Conservation (phyloP, 2,888 invertebrate genomes). For the Siphlonurus alternatus region DNA sequence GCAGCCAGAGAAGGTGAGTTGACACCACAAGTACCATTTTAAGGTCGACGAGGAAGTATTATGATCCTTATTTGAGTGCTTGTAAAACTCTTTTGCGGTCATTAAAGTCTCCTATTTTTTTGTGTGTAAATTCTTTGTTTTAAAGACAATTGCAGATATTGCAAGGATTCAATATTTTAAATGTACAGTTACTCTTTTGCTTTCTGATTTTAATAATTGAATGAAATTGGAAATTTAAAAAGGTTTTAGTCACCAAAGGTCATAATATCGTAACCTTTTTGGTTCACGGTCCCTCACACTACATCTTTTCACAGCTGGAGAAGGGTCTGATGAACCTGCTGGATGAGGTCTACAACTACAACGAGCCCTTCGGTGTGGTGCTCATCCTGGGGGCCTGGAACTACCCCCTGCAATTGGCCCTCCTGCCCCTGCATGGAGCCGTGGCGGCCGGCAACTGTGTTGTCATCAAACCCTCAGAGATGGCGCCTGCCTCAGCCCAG, state of each 20-base stretch:
- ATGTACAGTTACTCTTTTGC: no score
- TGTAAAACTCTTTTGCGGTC: neutral
- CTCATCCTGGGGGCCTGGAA: slow-evolving; percentile 92
- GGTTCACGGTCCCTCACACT: no score
- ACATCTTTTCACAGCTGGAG: slow-evolving; percentile 42
- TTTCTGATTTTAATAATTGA: no score
- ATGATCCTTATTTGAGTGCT: neutral
- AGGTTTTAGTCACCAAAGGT: no score
- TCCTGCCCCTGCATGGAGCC: slow-evolving; percentile 69
- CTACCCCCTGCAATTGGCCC: slow-evolving; percentile 72
- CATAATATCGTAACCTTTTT: no score
- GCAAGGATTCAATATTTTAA: no score
- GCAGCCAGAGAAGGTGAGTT: slow-evolving; percentile 44
- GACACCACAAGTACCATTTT: neutral
- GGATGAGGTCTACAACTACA: slow-evolving; percentile 52
- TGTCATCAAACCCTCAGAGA: slow-evolving; percentile 86
- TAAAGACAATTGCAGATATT: no score
- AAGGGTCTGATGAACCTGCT: slow-evolving; percentile 55
- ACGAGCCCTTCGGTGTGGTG: slow-evolving; percentile 86
- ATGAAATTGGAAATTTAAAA: no score
- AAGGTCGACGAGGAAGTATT: neutral
- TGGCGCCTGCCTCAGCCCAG: slow-evolving; percentile 53
- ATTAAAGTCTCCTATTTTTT: neutral
- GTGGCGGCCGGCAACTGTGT: slow-evolving; percentile 89
- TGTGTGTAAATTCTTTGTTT: no score